These are phyloP conservation scores for Sinotaia quadrata DNA, from an alignment of 2,888 invertebrate genomes.

Conservation along the genomic window DNA sequence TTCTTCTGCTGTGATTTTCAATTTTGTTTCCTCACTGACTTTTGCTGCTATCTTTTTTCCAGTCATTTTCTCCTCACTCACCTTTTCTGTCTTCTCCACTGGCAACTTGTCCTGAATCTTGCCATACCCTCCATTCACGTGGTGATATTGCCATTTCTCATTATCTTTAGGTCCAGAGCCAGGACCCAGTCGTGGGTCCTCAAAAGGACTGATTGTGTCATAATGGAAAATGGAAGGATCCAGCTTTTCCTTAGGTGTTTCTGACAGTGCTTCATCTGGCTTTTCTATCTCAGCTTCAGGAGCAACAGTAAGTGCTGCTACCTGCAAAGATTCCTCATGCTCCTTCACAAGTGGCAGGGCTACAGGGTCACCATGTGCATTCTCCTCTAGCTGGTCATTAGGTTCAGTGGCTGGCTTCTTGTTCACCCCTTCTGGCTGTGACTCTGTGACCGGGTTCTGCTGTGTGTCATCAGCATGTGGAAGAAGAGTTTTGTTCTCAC, in stretches of 20 bases:
- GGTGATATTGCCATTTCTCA: slow-evolving; percentile 14
- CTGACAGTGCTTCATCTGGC: background rate
- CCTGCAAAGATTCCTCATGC: background rate
- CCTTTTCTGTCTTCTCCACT: slow-evolving; percentile 2
- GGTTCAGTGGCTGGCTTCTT: background rate
- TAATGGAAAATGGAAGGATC: background rate
- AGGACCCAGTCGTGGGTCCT: slow-evolving; percentile 21
- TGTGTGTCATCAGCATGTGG: background rate
- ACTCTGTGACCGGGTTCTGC: background rate
- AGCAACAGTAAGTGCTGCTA: background rate
- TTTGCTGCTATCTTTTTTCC: background rate
- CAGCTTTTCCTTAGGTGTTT: slow-evolving; percentile 13
- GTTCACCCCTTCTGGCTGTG: background rate
- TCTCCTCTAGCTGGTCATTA: background rate
- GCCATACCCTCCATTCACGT: slow-evolving; percentile 7
- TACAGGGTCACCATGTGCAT: background rate
- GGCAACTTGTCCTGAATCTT: background rate
- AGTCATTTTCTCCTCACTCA: background rate
- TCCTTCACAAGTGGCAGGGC: slow-evolving; percentile 13
- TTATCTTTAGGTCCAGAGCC: slow-evolving; percentile 6
- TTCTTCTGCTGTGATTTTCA: background rate
- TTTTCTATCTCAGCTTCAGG: too few relatives aligned
- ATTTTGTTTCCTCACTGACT: background rate
- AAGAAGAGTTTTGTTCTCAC: slow-evolving; percentile 13
- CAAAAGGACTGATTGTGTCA: slow-evolving; percentile 23